phyloP scores from a whole-genome alignment of 1,140 invertebrate genomes.

The Tribolium castaneum region DNA sequence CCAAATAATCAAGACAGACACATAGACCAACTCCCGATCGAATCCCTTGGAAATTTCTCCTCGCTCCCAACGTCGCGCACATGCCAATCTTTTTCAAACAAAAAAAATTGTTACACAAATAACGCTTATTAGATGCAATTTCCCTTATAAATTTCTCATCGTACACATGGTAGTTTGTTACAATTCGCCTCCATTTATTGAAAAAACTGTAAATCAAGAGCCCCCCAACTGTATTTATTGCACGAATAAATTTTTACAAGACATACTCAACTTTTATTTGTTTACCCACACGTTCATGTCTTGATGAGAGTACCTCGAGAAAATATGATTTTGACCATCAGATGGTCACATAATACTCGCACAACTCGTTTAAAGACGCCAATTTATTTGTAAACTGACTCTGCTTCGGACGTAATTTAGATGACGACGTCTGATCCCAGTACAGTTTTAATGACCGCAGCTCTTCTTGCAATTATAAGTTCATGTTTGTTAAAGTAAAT shows the following conservation, averaged over 20 bases:
- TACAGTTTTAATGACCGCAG: neutral
- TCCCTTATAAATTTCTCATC: too few relatives aligned
- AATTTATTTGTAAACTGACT: constrained; percentile 8
- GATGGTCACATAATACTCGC: neutral
- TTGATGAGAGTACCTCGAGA: neutral
- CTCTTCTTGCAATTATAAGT: neutral
- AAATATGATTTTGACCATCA: neutral
- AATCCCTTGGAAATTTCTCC: neutral
- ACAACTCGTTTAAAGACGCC: neutral
- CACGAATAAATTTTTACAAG: neutral
- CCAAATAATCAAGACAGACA: constrained; percentile 36
- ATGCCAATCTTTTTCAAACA: neutral
- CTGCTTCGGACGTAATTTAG: neutral
- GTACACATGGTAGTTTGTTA: too few relatives aligned
- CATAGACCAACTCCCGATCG: constrained; percentile 9
- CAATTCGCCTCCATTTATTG: too few relatives aligned
- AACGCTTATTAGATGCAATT: too few relatives aligned
- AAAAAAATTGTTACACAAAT: too few relatives aligned
- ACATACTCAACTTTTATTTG: neutral
- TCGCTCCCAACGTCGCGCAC: neutral
- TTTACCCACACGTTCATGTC: neutral
- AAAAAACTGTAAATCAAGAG: neutral
- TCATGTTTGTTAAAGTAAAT: too few relatives aligned
- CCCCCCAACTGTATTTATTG: neutral
- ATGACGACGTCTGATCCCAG: neutral